These are phyloP conservation scores for Oostethus manadensis DNA, from an alignment of 2,113 vertebrate genomes.

Conservation along the genomic window DNA sequence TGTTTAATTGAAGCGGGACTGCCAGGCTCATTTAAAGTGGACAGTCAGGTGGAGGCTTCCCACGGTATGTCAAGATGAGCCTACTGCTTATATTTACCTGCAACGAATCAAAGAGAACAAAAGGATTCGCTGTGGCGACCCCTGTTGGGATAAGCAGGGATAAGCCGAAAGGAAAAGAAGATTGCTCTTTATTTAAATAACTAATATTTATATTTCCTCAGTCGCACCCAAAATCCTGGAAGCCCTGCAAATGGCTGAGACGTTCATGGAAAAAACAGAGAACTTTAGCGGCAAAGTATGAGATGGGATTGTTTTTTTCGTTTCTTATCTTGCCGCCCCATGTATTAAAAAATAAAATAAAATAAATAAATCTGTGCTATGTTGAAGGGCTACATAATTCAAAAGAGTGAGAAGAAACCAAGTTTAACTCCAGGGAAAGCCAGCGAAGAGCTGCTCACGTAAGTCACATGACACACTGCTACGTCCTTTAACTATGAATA, in stretches of 20 bases:
- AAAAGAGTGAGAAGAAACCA: slow-evolving; percentile 91
- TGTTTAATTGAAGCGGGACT: slow-evolving; percentile 86
- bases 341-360: no score
- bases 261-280: slow-evolving; percentile 78
- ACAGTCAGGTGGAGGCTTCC: slow-evolving; percentile 70
- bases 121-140: no score
- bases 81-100: neutral
- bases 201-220: slow-evolving; percentile 22
- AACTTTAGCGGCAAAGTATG: slow-evolving; percentile 83
- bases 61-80: slow-evolving; percentile 53
- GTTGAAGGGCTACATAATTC: slow-evolving; percentile 88
- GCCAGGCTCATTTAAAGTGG: slow-evolving; percentile 76
- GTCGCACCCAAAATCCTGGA: slow-evolving; percentile 74
- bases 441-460: slow-evolving; percentile 91
- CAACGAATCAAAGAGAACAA: no score
- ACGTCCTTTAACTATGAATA: no score
- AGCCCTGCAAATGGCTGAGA: slow-evolving; percentile 85
- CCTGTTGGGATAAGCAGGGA: no score
- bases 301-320: neutral
- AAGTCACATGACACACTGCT: slow-evolving; percentile 33
- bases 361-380: slow-evolving; percentile 34
- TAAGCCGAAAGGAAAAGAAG: no score
- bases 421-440: slow-evolving; percentile 79
- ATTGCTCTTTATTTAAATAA: slow-evolving; percentile 5
- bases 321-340: neutral